Evolutionary conservation across 2,113 vertebrate genomes (phyloP), one percentile per base, ranked within the genome.

Genomic region (Peromyscus leucopus): DNA sequence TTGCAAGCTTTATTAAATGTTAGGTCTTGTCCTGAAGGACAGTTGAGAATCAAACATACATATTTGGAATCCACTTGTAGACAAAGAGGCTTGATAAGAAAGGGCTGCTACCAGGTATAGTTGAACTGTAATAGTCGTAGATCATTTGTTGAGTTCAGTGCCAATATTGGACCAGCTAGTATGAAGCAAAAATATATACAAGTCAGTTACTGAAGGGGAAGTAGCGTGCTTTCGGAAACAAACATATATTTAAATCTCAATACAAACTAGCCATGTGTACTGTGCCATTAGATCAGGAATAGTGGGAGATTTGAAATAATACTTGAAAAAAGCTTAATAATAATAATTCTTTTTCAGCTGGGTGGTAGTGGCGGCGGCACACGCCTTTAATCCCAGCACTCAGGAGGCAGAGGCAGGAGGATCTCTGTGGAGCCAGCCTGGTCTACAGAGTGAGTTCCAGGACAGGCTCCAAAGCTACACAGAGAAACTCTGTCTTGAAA

Each of bases 161-260:
- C 59, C 72, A 93, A 1, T 26, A 61, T 15, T 57, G 79, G 21
- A 63, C n/a, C 33, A 91, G n/a, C n/a, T 36, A 88, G 12, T 55
- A 65, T 16, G 36, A 55, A 4, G 22, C 33, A 92, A 59, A 31
- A 90, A 48, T 71, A 48, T 76, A 88, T 89, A 79, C 95, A 95
- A 92, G 90, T 75, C 89, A 55, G 28, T 95, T 79, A 94, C 67
- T 80, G 63, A 63, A 83, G 87, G 61, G 92, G 90, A 97, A 92
- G 28, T 51, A 90, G 13, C 67, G 13, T 93, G 2, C 91, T 95
- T 2, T 93, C 92, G 19, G 55, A 90, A 22, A 75, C 51, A 89
- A 46, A 48, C 63, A 26, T 74, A 59, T 84, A 39, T 16, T 59
- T 55, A 86, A 85, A 92, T 88, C 22, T 17, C 87, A 85, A 46